These are phyloP conservation scores for Drosophila robusta DNA, from an alignment of 2,888 invertebrate species.

Conservation along the genomic window DNA sequence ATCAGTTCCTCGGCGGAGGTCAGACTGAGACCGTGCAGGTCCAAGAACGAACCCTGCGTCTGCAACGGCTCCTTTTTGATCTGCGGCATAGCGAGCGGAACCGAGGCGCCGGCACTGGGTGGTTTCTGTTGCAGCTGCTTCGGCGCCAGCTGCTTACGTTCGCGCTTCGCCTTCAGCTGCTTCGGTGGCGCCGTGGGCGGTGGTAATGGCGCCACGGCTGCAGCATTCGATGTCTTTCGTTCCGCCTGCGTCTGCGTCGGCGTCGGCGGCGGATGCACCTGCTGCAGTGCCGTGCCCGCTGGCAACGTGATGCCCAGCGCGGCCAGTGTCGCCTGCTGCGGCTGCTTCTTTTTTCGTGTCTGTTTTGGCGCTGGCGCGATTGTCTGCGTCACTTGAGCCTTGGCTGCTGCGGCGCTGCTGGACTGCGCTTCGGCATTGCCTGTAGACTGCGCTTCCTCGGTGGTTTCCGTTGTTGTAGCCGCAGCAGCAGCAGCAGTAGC, in stretches of 20 bases:
- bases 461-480: constrained; percentile 3
- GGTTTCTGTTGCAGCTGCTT: constrained; percentile 80
- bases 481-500: constrained; percentile 44
- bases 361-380: constrained; percentile 53
- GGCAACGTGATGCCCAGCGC: constrained; percentile 73
- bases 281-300: constrained; percentile 64
- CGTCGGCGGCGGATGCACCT: constrained; percentile 45
- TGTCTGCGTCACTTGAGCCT: constrained; percentile 30
- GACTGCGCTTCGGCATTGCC: constrained; percentile 10
- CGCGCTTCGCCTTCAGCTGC: constrained; percentile 75
- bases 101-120: constrained; percentile 4
- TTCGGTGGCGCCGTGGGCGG: constrained; percentile 49
- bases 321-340: constrained; percentile 69
- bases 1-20: constrained; percentile 84
- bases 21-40: constrained; percentile 82
- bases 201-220: constrained; percentile 24
- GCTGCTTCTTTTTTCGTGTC: constrained; percentile 69
- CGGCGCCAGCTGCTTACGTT: constrained; percentile 78
- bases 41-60: constrained; percentile 70
- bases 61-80: constrained; percentile 68
- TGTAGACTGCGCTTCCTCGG: constrained; percentile 19
- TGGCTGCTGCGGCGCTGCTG: constrained; percentile 9
- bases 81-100: constrained; percentile 41
- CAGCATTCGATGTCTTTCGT: constrained; percentile 42
- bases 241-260: constrained; percentile 15